These are phyloP conservation scores for Panzeria rudis DNA, from an alignment of 2,888 invertebrate genomes.

Conservation along the genomic window DNA sequence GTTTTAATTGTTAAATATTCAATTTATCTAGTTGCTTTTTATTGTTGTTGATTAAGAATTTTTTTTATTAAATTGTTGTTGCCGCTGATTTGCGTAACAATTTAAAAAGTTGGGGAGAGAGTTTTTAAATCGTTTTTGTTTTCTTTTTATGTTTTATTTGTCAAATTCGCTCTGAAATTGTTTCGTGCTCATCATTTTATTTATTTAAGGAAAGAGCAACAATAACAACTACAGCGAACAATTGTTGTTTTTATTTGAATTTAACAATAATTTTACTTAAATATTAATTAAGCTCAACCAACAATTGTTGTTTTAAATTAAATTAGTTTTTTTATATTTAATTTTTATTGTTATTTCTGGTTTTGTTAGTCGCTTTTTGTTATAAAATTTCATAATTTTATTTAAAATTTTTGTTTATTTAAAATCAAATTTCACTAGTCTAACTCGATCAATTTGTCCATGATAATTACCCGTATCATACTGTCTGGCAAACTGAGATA, in stretches of 20 bases:
- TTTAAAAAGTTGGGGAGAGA: constrained; percentile 23
- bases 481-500: constrained; percentile 7
- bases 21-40: constrained; percentile 6
- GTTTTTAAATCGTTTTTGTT: constrained; percentile 5
- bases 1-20: not conserved
- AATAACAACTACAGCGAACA: not conserved
- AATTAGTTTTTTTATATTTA: not conserved
- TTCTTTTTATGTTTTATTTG: constrained; percentile 9
- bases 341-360: not conserved
- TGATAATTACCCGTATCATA: constrained; percentile 29
- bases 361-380: not conserved
- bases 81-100: constrained; percentile 34
- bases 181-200: constrained; percentile 12
- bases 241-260: not conserved
- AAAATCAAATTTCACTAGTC: constrained; percentile 56
- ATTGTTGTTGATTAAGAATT: constrained; percentile 5
- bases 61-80: constrained; percentile 27
- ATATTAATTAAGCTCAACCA: not conserved
- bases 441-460: constrained; percentile 31
- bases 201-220: not conserved
- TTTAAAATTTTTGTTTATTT: constrained; percentile 14
- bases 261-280: not conserved
- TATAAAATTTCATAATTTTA: constrained; percentile 9
- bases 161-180: constrained; percentile 36
- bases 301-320: not conserved